These are phyloP conservation scores for Mola mola DNA, from an alignment of 2,113 vertebrate species.

Conservation along the genomic window DNA sequence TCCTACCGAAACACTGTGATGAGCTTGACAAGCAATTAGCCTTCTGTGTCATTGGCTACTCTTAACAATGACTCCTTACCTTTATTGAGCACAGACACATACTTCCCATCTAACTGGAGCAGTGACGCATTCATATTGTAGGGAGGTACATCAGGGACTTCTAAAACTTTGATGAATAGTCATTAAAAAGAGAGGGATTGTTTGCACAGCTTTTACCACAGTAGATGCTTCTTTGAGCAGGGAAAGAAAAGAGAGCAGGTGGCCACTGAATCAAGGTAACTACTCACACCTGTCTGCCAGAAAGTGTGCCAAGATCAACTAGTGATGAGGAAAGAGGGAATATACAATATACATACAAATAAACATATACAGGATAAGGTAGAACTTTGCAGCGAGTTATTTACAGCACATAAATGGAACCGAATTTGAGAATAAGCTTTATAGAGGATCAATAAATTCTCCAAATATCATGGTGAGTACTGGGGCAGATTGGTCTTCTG, in stretches of 20 bases:
- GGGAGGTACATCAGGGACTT: neutral
- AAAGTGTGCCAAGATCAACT: too few relatives aligned
- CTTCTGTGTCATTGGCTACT: conserved; percentile 23
- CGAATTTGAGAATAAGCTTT: too few relatives aligned
- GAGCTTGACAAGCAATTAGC: conserved; percentile 39
- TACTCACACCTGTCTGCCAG: conserved; percentile 39
- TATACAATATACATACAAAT: too few relatives aligned
- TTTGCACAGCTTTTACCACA: conserved; percentile 4
- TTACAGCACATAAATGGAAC: too few relatives aligned
- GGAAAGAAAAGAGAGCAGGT: conserved; percentile 15
- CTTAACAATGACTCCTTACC: conserved; percentile 29
- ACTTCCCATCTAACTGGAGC: conserved; percentile 6
- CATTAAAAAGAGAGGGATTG: conserved; percentile 15
- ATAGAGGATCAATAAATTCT: too few relatives aligned
- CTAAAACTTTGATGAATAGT: conserved; percentile 25
- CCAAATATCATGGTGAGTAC: too few relatives aligned
- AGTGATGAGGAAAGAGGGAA: too few relatives aligned
- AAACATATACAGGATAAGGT: too few relatives aligned
- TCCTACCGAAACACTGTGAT: conserved; percentile 11
- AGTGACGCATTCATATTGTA: conserved; percentile 11
- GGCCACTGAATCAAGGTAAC: neutral
- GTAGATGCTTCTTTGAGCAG: conserved; percentile 8
- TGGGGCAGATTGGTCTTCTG: too few relatives aligned
- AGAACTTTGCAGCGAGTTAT: too few relatives aligned
- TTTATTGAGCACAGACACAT: conserved; percentile 18